These are phyloP conservation scores for Clarias laeviceps DNA, from an alignment of 2,797 vertebrate species.

Conservation along the genomic window DNA sequence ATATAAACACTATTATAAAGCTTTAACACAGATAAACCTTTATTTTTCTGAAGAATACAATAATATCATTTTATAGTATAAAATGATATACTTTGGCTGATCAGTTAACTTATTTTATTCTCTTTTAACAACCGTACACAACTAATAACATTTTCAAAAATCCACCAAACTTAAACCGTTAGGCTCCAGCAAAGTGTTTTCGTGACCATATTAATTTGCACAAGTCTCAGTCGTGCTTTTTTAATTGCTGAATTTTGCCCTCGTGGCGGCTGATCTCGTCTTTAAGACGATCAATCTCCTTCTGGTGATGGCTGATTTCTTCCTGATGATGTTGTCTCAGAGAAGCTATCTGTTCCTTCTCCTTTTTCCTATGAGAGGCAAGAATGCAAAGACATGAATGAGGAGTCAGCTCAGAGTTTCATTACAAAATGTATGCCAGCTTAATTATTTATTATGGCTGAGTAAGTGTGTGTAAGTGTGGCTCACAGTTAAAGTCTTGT, in stretches of 20 bases:
- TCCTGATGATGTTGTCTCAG: conserved; percentile 84
- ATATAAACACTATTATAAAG: neutral
- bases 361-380: conserved; percentile 79
- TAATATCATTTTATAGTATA: no score
- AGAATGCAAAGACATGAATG: neutral
- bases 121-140: neutral
- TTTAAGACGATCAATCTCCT: conserved; percentile 87
- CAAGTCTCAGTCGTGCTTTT: conserved; percentile 70
- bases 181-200: no score
- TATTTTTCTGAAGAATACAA: neutral
- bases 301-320: conserved; percentile 85
- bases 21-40: neutral
- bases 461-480: neutral
- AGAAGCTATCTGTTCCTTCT: conserved; percentile 79
- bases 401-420: neutral
- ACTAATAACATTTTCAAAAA: neutral
- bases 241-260: conserved; percentile 83
- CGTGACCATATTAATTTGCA: no score
- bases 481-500: neutral
- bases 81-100: neutral
- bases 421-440: neutral
- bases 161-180: neutral
- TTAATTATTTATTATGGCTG: neutral
- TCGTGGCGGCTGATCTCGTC: conserved; percentile 87
- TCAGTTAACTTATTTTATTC: neutral